Evolutionary conservation across 2,113 vertebrate species (phyloP).

Genomic region (Dinomys branickii): DNA sequence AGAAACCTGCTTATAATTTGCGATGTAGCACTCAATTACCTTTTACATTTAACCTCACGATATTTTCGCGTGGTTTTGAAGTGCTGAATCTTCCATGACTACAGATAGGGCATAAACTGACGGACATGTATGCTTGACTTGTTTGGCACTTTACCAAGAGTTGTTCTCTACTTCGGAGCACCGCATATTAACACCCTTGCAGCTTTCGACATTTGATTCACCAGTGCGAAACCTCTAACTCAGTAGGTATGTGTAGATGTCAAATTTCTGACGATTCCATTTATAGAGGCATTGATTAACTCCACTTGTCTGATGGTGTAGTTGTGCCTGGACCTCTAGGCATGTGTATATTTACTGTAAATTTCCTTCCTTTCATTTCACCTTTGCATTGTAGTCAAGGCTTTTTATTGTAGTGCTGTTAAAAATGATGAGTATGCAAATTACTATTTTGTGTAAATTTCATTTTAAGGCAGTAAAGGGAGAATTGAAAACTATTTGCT

Average conservation of each 20-base stretch:
- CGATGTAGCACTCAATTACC: neutral
- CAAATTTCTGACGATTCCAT: neutral
- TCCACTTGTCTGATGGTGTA: neutral
- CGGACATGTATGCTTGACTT: neutral
- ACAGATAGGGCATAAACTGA: neutral
- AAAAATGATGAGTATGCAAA: neutral
- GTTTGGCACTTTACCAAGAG: neutral
- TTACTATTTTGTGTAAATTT: neutral
- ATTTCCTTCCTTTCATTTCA: neutral
- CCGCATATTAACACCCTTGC: neutral
- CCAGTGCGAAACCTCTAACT: neutral
- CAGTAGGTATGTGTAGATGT: neutral
- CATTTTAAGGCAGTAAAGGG: neutral
- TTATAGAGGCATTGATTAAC: neutral
- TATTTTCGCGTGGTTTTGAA: slow-evolving; percentile 31
- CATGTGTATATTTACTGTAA: neutral
- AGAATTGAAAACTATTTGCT: neutral
- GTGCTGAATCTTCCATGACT: neutral
- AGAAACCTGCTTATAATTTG: slow-evolving; percentile 23
- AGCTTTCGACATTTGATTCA: neutral
- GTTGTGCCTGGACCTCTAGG: neutral
- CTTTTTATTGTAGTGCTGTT: neutral
- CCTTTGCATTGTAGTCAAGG: neutral
- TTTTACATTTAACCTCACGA: neutral
- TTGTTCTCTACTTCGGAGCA: neutral